A percentile compares a stretch with the other conserved stretches of the same genome.
These are phyloP conservation scores for Ichneumoninae sp. DNA, from an alignment of 2,888 invertebrate genomes.

Conservation along the genomic window DNA sequence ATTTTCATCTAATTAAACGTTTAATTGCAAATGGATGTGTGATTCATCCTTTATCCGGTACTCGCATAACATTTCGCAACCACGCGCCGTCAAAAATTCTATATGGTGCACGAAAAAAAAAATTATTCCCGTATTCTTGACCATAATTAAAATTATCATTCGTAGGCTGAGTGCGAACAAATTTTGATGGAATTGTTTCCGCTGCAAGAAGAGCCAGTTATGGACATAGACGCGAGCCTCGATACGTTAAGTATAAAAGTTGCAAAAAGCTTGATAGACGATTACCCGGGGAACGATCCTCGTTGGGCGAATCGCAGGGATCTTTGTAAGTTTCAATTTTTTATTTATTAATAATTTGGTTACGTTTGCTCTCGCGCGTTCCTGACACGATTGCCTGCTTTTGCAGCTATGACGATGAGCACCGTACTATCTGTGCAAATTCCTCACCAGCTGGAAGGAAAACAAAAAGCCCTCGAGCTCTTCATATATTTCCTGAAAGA, in stretches of 20 bases:
- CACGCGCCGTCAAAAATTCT: background rate
- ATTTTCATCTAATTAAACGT: no score
- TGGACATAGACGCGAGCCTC: slow-evolving; percentile 85
- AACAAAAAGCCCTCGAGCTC: slow-evolving; percentile 92
- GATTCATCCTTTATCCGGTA: no score
- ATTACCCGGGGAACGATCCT: slow-evolving; percentile 95
- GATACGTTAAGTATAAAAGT: slow-evolving; percentile 88
- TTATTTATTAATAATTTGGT: background rate
- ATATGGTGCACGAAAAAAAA: background rate
- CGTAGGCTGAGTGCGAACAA: slow-evolving; percentile 84
- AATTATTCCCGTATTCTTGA: background rate
- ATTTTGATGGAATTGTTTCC: slow-evolving; percentile 85
- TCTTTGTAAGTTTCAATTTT: slow-evolving; percentile 74
- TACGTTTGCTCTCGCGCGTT: background rate
- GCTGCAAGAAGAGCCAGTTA: slow-evolving; percentile 82
- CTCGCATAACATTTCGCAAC: no score
- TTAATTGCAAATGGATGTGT: no score
- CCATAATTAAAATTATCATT: slow-evolving; percentile 65
- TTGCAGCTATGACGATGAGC: slow-evolving; percentile 80
- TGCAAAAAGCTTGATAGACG: slow-evolving; percentile 92
- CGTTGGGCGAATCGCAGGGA: slow-evolving; percentile 87
- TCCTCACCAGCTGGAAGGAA: slow-evolving; percentile 93
- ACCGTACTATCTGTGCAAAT: slow-evolving; percentile 91
- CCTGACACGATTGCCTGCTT: no score
- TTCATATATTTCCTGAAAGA: slow-evolving; percentile 91